Conservation (phyloP, 2,797 vertebrate genomes). For the Leptodactylus fallax region DNA sequence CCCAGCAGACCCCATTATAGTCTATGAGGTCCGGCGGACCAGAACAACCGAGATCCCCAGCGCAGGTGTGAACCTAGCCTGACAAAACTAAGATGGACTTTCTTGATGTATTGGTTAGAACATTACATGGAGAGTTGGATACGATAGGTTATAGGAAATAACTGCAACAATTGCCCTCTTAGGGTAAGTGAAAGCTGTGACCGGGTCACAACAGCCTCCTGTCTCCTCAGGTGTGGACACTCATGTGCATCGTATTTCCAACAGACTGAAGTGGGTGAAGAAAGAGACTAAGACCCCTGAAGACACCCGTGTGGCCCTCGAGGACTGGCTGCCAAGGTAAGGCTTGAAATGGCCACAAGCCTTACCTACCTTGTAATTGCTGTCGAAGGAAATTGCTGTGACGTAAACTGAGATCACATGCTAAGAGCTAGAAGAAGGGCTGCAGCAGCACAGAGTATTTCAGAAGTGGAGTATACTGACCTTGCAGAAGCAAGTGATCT, state of each 20-base stretch:
- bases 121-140: too few species aligned
- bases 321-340: constrained; percentile 95
- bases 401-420: too few species aligned
- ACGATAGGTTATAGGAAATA: too few species aligned
- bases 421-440: background rate
- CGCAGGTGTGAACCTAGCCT: too few species aligned
- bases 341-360: background rate
- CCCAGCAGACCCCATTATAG: too few species aligned
- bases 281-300: constrained; percentile 84
- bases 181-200: too few species aligned
- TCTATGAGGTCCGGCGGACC: too few species aligned
- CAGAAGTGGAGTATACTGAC: background rate
- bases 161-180: too few species aligned
- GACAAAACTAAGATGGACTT: too few species aligned
- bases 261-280: constrained; percentile 87
- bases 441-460: background rate
- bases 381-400: background rate
- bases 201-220: background rate
- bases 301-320: constrained; percentile 84
- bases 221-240: constrained; percentile 89
- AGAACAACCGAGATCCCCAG: too few species aligned
- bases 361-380: background rate
- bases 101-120: too few species aligned
- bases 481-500: background rate
- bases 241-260: constrained; percentile 93